Conservation (phyloP, 1,140 invertebrate species). For the Drosophila setifemur region DNA sequence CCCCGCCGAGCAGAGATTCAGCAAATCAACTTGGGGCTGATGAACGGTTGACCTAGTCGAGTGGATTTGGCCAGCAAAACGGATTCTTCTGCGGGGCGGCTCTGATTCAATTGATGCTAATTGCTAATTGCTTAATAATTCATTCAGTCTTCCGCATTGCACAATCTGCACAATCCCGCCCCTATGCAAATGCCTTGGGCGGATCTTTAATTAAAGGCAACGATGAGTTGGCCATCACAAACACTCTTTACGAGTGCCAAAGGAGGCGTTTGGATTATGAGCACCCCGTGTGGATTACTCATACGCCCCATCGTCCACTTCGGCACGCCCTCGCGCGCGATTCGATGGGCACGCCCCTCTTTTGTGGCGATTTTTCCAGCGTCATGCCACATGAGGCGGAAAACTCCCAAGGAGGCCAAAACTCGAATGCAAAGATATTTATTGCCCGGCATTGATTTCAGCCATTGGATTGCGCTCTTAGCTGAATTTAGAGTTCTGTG, state of each 20-base stretch:
- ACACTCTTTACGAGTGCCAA: slow-evolving; percentile 30
- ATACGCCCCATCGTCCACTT: slow-evolving; percentile 59
- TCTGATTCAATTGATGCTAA: slow-evolving; percentile 78
- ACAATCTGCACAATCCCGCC: slow-evolving; percentile 9
- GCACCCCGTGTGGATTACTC: slow-evolving; percentile 61
- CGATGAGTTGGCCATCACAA: slow-evolving; percentile 51
- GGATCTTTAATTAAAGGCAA: slow-evolving; percentile 68
- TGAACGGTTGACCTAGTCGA: slow-evolving; percentile 71
- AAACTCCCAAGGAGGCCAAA: slow-evolving; percentile 23
- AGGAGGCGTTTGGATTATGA: slow-evolving; percentile 51
- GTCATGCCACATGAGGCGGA: slow-evolving; percentile 42
- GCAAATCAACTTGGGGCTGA: slow-evolving; percentile 10
- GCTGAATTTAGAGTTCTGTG: slow-evolving; percentile 10
- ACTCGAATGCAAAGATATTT: slow-evolving; percentile 34
- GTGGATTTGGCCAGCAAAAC: slow-evolving; percentile 62
- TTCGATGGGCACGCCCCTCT: slow-evolving; percentile 28
- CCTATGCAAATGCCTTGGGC: slow-evolving; percentile 12
- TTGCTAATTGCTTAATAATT: slow-evolving; percentile 80
- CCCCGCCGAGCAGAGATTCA: slow-evolving; percentile 16
- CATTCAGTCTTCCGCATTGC: slow-evolving; percentile 60
- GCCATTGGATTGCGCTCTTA: slow-evolving; percentile 10
- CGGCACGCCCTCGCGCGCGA: slow-evolving; percentile 22
- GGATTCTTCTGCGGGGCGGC: slow-evolving; percentile 11
- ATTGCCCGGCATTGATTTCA: slow-evolving; percentile 33
- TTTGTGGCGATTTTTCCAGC: slow-evolving; percentile 21